Base-by-base conservation (phyloP, 2,888 invertebrate genomes). In the Xestia rhomboidea region DNA sequence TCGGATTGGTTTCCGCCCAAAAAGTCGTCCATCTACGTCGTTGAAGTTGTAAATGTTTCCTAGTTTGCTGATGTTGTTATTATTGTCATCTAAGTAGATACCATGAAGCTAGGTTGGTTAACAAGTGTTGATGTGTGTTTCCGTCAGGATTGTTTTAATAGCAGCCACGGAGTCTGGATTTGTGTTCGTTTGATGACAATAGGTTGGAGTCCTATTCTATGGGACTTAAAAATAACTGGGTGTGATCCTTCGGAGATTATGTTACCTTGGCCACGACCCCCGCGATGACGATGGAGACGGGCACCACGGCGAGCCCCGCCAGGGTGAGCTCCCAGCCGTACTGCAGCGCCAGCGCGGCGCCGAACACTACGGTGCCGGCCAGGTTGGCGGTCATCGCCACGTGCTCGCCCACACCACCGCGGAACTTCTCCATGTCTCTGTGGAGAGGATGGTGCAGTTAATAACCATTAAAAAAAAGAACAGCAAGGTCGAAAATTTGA, bases 281-380 rank as follows among this genome's bases (percentile, higher is more conserved):
- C 0, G 98, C 98, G 11, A 98, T 97, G 2, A 97, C 92, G 0
- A 98, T 97, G 11, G 98, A 97, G 10, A 98, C 93, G 0, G 99
- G 99, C 72, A 98, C 98, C 30, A 98, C 97, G 24, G 97, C 97
- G 71, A 99, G 93, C 51, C 98, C 98, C 0, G 98, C 98, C 41
- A 98, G 94, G 0, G 99, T 98, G 67, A 99, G 95, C 91, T 98
- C 97, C 99, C 99, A 99, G 67, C 99, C 99, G 90, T 98, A 98
- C 0, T 97, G 91, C 87, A 99, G 97, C 0, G 98, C 98, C 44
- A 98, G 97, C 3, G 97, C 93, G 63, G 98, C 96, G 18, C 98
- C 98, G 34, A 97, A 95, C 24, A 98, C 90, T 87, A 98, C 98
- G 0, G 98, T 97, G 82, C 98, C 97, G 21, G 97, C 94, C 77